Conservation (phyloP, 2,113 vertebrate genomes). For the human region DNA sequence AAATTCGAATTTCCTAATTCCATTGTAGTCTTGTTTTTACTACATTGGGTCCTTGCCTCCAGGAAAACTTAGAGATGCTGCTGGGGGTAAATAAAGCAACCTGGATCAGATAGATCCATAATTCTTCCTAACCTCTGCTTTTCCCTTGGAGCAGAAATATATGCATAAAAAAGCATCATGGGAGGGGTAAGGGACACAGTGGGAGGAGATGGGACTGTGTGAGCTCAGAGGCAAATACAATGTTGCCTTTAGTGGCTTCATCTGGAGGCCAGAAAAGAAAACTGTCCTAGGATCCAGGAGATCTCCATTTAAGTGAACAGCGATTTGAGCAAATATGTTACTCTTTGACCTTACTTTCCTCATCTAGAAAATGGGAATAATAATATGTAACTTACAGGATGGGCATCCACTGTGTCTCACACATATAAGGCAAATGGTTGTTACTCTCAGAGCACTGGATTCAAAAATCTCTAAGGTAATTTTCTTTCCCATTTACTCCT, state of each 20-base stretch:
- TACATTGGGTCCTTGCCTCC: fast-evolving
- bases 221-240: not conserved
- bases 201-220: too few species aligned
- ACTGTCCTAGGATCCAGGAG: not conserved
- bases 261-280: not conserved
- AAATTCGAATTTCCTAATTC: not conserved
- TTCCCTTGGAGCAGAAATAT: not conserved
- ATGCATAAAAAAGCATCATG: fast-evolving
- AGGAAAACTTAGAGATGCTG: too few species aligned
- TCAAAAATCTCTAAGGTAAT: not conserved
- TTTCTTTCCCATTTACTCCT: not conserved
- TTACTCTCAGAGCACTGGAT: not conserved
- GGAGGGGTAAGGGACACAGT: not conserved
- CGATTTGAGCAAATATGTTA: not conserved
- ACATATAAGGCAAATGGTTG: not conserved
- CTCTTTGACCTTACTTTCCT: not conserved
- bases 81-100: not conserved
- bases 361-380: not conserved
- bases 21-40: not conserved
- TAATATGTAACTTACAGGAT: not conserved
- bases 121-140: not conserved
- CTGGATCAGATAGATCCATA: too few species aligned
- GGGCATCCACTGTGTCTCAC: too few species aligned
- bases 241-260: not conserved
- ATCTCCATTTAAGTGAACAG: fast-evolving